Base-by-base conservation (phyloP, 2,797 vertebrate species). In the Diceros bicornis region DNA sequence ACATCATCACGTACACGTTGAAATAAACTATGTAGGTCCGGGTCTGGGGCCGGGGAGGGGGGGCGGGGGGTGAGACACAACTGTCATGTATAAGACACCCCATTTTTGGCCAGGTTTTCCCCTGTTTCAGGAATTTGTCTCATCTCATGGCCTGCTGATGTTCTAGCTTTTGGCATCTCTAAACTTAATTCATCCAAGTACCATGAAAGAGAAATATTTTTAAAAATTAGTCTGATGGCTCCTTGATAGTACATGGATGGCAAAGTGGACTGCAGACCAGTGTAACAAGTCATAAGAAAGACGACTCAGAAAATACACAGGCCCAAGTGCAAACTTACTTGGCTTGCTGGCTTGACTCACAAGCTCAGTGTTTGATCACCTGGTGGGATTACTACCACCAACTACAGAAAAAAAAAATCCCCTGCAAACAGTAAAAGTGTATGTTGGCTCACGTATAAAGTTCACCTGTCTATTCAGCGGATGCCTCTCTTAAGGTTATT, bases 331-430 rank as follows among this genome's bases (percentile, higher is more conserved):
- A 96, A 78, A 88, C 90, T 75, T 32, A 74, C 72, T 82, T 69
- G 91, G 66, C 66, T 93, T 27, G 41, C 85, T 83, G 85, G 84
- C 64, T 78, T 62, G 44, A 84, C 37, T 94, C 74, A 92, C 27
- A 86, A 55, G 52, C 17, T 82, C 72, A 16, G 27, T 92, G 82
- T 95, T 89, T 97, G 86, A 95, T 96, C 96, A 97, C 94, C 97
- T 95, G 91, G 89, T 94, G 66, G 74, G 75, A 96, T 94, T 59
- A 82, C 64, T 77, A 78, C 29, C 83, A 87, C 50, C 91, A 94
- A 77, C 72, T 79, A 41, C 59, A 89, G 27, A 23, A 47, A 50
- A 27, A 27, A 84, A 87, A 83, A 95, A 72, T 55, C 16, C 68
- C 55, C 47, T 32, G 68, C 86, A 93, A 95, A 97, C 32, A 94